Base-by-base conservation (phyloP, 2,888 invertebrate species). In the Archaeoteleia sp. region DNA sequence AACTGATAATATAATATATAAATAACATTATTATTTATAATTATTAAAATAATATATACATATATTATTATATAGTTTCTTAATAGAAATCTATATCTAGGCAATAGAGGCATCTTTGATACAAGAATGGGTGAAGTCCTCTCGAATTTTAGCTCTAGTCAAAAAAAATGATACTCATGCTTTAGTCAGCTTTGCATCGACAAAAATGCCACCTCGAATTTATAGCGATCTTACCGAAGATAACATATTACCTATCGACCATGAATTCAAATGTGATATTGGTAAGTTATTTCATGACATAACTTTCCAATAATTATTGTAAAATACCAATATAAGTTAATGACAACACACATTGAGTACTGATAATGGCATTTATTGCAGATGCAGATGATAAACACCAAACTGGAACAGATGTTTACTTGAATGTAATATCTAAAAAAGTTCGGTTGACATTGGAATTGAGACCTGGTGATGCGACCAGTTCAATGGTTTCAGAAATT, bases 221-320 rank as follows among this genome's bases (percentile, higher is more conserved):
- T 91, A 91, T 79, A 91, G 91, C 46, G 95, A 95, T 86, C 87
- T 95, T 73, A 90, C 91, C 8, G 90, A 95, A 77, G 94, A 95
- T 86, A 91, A 91, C 84, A 91, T 93, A 46, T 89, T 95, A 77
- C 93, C 95, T 15, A 90, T 95, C 55, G 92, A 95, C 86, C 90
- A 90, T 76, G 90, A 90, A 78, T 95, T 95, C 84, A 90, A 91
- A 83, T 93, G 93, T 87, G 90, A 91, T 81, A 90, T 92, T 78
- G 91, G 91, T 87, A 88, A 87, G 53, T 32, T 46, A 10, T 34
- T 46, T 29, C 7, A 29, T 5, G n/a, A n/a, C n/a, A n/a, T n/a
- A n/a, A n/a, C n/a, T n/a, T n/a, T n/a, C n/a, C n/a, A n/a, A n/a
- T n/a, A n/a, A 29, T n/a, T 17, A 46, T 30, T 7, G 14, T 15